Base-by-base conservation (phyloP, 1,140 invertebrate genomes). In the Penaeus vannamei region DNA sequence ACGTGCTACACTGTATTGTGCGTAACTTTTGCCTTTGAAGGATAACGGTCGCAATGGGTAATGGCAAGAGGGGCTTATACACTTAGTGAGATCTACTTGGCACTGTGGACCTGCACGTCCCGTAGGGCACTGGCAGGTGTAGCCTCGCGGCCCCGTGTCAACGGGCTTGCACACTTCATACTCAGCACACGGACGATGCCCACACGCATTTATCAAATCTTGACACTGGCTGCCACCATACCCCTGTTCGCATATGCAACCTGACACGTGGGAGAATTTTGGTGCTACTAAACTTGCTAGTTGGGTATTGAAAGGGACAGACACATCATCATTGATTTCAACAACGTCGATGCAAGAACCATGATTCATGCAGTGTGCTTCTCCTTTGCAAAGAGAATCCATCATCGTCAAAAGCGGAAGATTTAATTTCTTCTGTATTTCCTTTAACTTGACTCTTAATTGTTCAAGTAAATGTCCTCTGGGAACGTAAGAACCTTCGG, bases 1-100 rank as follows among this genome's bases (percentile, higher is more conserved):
- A 85, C 94, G 93, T 2, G 92, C 91, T 32, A 98, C 95, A 83
- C 94, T 95, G 92, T 97, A 97, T 85, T 96, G 95, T 2, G 96
- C 96, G 93, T 97, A 98, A 92, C 97, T 97, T 92, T 96, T 96
- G 0, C 97, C 97, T 89, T 95, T 94, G 92, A 98, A 97, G 7
- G 96, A 97, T 90, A 98, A 95, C 14, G 97, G 95, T 93, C 95
- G 96, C 29, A 94, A 92, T 2, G 95, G 95, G 29, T 94, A 94
- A 90, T 96, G 95, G 90, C 96, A 96, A 19, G 94, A 94, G 64
- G 86, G 94, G 87, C 95, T 95, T 84, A 94, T 94, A 91, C 96
- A 96, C 88, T 95, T 95, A 0, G 94, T 94, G 10, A 95, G 94
- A 91, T 96, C 95, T 1, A 95, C 94, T 83, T 95, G 95, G 91